phyloP scores from a whole-genome alignment of 2,113 vertebrate genomes.

The Anas platyrhynchos region DNA sequence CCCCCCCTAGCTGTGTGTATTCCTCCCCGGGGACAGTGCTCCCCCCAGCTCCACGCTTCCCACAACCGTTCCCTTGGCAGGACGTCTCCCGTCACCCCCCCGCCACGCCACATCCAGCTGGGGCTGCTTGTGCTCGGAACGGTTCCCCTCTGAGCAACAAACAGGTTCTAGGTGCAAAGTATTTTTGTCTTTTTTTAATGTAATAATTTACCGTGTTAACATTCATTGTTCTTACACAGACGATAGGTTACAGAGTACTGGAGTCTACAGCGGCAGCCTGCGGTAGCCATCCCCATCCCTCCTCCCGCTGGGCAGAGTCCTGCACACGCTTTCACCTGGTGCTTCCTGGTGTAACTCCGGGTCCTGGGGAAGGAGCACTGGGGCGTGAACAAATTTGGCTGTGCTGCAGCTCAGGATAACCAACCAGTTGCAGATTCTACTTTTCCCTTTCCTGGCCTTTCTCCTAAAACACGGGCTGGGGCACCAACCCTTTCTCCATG shows the following conservation, averaged over 20 bases:
- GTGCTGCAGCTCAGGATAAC: constrained; percentile 18
- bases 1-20: not conserved
- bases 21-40: rapidly evolving
- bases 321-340: rapidly evolving
- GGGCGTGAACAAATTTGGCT: not conserved
- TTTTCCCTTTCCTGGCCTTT: not conserved
- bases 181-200: not conserved
- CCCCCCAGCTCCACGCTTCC: rapidly evolving
- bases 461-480: not conserved
- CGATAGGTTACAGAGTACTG: constrained; percentile 69
- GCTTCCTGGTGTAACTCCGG: not conserved
- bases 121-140: not conserved
- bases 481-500: not conserved
- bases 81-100: not conserved
- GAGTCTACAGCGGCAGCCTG: constrained; percentile 38
- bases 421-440: not conserved
- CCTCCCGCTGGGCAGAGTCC: not conserved
- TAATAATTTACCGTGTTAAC: constrained; percentile 73
- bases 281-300: not conserved
- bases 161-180: not conserved
- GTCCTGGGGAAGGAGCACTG: not conserved
- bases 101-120: not conserved
- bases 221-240: constrained; percentile 74
- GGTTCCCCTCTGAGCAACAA: not conserved
- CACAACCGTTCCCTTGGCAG: rapidly evolving